A percentile compares a stretch with the other conserved stretches of the same genome.
Conservation (phyloP, 2,797 vertebrate genomes). For the Lepus oiostolus region DNA sequence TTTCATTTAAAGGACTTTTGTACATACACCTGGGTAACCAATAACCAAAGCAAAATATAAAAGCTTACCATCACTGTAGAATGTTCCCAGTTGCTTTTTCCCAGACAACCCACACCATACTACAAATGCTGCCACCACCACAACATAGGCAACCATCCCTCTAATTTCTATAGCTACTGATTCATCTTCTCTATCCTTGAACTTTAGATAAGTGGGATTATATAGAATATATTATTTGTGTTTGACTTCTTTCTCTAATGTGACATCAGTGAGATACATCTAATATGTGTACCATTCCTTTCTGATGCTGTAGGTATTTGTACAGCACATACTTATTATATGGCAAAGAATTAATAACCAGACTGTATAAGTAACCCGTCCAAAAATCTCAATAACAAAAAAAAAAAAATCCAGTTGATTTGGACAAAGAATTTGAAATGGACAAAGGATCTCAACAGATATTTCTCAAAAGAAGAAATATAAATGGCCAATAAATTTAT, state of each 20-base stretch:
- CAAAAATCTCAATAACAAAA: too few species aligned
- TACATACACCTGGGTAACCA: background rate
- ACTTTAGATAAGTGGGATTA: background rate
- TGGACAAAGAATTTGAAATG: too few species aligned
- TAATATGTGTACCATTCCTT: background rate
- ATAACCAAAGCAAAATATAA: background rate
- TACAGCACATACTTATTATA: too few species aligned
- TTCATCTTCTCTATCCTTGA: conserved; percentile 32
- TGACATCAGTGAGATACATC: background rate
- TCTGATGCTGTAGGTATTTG: background rate
- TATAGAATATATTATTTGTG: background rate
- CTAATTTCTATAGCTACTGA: background rate
- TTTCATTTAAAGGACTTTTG: too few species aligned
- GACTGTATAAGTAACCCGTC: too few species aligned
- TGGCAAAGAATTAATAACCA: too few species aligned
- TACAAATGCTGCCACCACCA: background rate
- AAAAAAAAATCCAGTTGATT: too few species aligned
- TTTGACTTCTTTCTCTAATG: background rate
- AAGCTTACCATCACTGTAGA: background rate
- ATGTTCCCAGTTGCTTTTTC: background rate
- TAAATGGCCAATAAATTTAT: too few species aligned
- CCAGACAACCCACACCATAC: background rate
- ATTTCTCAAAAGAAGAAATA: too few species aligned
- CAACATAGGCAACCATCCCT: background rate
- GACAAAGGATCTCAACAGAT: too few species aligned